phyloP scores from a whole-genome alignment of 1,140 invertebrate species.

The Drosophila quadrilineata region DNA sequence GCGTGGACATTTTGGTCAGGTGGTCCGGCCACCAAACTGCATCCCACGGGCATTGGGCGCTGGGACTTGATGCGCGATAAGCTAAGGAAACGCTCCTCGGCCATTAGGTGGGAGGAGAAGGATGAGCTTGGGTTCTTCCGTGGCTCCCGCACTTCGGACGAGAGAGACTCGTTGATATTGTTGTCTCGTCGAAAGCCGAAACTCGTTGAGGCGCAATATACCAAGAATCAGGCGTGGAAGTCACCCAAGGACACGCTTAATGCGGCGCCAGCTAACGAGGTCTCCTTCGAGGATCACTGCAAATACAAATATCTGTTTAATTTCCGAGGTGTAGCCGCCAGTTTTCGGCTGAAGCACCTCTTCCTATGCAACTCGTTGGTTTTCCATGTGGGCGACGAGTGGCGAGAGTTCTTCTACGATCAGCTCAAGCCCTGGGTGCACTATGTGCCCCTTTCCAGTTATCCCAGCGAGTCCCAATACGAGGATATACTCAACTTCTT shows the following conservation, averaged over 20 bases:
- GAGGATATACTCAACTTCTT: conserved; percentile 90
- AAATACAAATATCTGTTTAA: conserved; percentile 97
- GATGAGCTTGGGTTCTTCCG: conserved; percentile 91
- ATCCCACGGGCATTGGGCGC: conserved; percentile 94
- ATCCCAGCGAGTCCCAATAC: conserved; percentile 86
- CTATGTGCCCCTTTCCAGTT: conserved; percentile 93
- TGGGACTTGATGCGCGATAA: conserved; percentile 93
- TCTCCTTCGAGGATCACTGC: conserved; percentile 95
- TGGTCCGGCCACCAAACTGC: conserved; percentile 95
- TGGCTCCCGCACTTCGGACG: conserved; percentile 94
- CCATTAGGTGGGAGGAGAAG: conserved; percentile 91
- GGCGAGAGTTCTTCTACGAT: conserved; percentile 98
- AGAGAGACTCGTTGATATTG: conserved; percentile 94
- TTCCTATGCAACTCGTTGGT: conserved; percentile 97
- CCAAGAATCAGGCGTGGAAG: conserved; percentile 99
- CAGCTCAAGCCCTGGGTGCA: conserved; percentile 97
- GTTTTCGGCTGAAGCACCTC: conserved; percentile 98
- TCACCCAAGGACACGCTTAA: conserved; percentile 94
- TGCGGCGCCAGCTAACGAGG: conserved; percentile 90
- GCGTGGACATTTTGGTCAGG: conserved; percentile 99
- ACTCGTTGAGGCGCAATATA: conserved; percentile 95
- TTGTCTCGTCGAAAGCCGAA: conserved; percentile 90
- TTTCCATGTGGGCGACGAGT: conserved; percentile 96
- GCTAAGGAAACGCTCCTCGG: conserved; percentile 86
- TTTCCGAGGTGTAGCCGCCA: conserved; percentile 97